phyloP scores from a whole-genome alignment of 2,113 vertebrate species.

The Marmota monax region DNA sequence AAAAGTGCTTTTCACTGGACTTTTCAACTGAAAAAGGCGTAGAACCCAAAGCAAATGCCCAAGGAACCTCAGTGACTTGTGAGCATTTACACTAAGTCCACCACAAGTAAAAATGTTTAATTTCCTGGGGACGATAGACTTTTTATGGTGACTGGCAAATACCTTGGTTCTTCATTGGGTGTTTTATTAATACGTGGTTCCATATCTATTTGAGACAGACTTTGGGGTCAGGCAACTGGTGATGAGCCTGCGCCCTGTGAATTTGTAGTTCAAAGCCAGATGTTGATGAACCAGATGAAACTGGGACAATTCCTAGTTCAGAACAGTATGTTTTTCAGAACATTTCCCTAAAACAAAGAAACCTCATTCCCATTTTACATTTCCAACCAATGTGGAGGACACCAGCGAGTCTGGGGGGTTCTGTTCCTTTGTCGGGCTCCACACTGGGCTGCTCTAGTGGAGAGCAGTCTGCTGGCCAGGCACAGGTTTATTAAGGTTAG shows the following conservation, averaged over 20 bases:
- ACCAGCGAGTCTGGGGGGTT: not conserved
- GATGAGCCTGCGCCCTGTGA: not conserved
- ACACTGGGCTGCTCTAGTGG: not conserved
- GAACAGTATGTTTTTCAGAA: not conserved
- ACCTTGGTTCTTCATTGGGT: conserved; percentile 62
- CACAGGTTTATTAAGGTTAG: not conserved
- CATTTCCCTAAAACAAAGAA: not conserved
- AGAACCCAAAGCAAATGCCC: not conserved
- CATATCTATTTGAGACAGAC: conserved; percentile 59
- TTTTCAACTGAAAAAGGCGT: conserved; percentile 26
- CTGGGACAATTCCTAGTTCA: not conserved
- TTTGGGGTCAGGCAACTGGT: conserved; percentile 28
- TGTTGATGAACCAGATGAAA: not conserved
- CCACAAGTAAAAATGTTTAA: conserved; percentile 74
- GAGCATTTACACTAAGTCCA: not conserved
- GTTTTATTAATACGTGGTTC: conserved; percentile 69
- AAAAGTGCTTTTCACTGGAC: conserved; percentile 64
- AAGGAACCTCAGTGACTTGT: conserved; percentile 2
- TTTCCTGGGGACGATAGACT: conserved; percentile 70
- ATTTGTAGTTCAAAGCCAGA: conserved; percentile 43
- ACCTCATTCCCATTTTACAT: not conserved
- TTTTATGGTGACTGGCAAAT: conserved; percentile 70
- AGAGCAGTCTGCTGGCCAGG: not conserved
- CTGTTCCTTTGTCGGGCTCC: not conserved
- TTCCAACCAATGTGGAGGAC: not conserved